These are phyloP conservation scores for Cathartes aura DNA, from an alignment of 2,113 vertebrate genomes.

Conservation along the genomic window DNA sequence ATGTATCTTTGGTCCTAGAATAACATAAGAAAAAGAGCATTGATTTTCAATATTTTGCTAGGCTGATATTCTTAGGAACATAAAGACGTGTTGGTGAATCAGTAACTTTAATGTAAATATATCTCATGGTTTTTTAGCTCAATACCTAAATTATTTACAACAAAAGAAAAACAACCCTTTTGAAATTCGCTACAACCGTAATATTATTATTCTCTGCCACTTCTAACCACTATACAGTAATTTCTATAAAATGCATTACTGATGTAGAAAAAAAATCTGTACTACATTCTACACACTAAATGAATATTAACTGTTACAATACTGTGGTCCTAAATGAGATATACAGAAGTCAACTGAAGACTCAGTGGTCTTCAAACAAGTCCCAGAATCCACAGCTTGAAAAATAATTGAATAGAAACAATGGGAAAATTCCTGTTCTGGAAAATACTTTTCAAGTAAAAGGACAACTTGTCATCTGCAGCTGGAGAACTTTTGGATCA, in stretches of 20 bases:
- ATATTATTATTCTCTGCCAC: neutral
- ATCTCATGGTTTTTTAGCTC: neutral
- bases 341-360: neutral
- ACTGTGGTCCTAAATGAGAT: neutral
- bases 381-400: neutral
- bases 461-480: neutral
- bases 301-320: neutral
- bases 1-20: neutral
- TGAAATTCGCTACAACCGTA: neutral
- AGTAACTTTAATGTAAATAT: neutral
- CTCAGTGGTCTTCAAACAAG: neutral
- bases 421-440: neutral
- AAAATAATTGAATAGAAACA: neutral
- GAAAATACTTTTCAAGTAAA: neutral
- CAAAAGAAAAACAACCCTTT: neutral
- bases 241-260: neutral
- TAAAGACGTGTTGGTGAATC: neutral
- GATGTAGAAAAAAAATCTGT: neutral
- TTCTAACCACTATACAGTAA: neutral
- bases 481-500: neutral
- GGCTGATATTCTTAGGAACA: neutral
- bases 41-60: neutral
- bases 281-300: neutral
- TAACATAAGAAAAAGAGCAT: neutral
- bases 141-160: neutral